Conservation (phyloP, 2,888 invertebrate genomes). For the Caenorhabditis sp. region DNA sequence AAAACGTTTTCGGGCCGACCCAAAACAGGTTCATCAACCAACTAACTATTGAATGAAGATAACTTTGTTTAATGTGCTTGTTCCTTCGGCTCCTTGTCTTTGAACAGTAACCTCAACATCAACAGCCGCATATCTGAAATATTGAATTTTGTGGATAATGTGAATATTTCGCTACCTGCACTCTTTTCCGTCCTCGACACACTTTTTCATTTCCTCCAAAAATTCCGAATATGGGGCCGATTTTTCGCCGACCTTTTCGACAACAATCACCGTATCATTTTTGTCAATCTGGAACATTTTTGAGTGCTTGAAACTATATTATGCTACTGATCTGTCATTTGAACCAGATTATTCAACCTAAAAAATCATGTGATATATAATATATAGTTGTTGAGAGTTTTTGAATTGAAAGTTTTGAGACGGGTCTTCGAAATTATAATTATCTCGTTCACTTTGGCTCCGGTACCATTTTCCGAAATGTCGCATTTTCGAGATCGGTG, state of each 20-base stretch:
- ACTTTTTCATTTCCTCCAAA: slow-evolving; percentile 64
- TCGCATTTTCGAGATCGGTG: too few relatives aligned
- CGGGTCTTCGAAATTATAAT: too few relatives aligned
- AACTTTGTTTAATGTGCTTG: slow-evolving; percentile 68
- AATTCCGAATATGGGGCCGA: slow-evolving; percentile 70
- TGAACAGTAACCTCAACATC: slow-evolving; percentile 70
- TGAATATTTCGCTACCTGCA: slow-evolving; percentile 57
- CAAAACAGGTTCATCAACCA: too few relatives aligned
- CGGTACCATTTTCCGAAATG: too few relatives aligned
- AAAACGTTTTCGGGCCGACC: too few relatives aligned
- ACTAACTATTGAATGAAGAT: slow-evolving; percentile 71
- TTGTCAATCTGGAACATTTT: slow-evolving; percentile 59
- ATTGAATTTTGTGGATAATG: not conserved
- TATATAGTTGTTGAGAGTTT: too few relatives aligned
- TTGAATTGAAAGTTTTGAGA: too few relatives aligned
- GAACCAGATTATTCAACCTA: too few relatives aligned
- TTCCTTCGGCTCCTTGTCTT: slow-evolving; percentile 70
- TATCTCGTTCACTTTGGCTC: too few relatives aligned
- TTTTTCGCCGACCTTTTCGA: slow-evolving; percentile 70
- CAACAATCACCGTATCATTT: slow-evolving; percentile 70
- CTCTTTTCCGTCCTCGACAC: slow-evolving; percentile 68
- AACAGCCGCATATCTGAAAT: slow-evolving; percentile 69
- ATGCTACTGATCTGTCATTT: too few relatives aligned
- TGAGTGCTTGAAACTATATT: too few relatives aligned
- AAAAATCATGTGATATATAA: too few relatives aligned